These are phyloP conservation scores for Agrochola lychnidis DNA, from an alignment of 2,888 invertebrate species.

Conservation along the genomic window DNA sequence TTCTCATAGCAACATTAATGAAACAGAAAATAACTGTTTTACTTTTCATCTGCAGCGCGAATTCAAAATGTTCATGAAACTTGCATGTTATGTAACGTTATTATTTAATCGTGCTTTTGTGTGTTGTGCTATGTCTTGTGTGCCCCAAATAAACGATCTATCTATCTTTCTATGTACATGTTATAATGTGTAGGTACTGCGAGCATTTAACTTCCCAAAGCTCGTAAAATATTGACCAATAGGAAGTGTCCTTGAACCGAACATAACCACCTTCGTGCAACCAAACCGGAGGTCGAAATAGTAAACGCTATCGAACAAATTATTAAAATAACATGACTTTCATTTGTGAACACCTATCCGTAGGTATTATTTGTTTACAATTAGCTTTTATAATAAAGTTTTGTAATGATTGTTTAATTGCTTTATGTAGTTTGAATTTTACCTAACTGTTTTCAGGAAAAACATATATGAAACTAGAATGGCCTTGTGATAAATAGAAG, in stretches of 20 bases:
- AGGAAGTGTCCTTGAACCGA: constrained; percentile 69
- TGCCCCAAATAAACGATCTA: no score
- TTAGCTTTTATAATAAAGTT: constrained; percentile 26
- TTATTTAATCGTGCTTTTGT: no score
- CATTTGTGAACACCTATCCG: constrained; percentile 24
- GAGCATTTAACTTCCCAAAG: constrained; percentile 30
- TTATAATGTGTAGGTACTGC: not conserved
- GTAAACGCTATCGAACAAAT: constrained; percentile 54
- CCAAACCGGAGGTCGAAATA: constrained; percentile 56
- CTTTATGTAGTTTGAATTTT: not conserved
- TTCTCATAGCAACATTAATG: not conserved
- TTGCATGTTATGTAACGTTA: not conserved
- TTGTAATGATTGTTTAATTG: constrained; percentile 32
- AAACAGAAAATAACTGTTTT: constrained; percentile 1
- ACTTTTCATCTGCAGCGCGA: no score
- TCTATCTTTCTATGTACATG: not conserved
- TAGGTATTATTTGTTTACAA: constrained; percentile 38
- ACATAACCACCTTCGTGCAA: constrained; percentile 63
- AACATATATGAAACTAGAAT: constrained; percentile 4
- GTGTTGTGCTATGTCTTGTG: no score
- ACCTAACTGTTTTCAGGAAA: constrained; percentile 22
- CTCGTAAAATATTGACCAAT: constrained; percentile 65
- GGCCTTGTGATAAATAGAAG: not conserved
- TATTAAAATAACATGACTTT: constrained; percentile 47
- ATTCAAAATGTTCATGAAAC: not conserved